phyloP scores from a whole-genome alignment of 2,888 invertebrate genomes.

The Drosophila acutilabella region DNA sequence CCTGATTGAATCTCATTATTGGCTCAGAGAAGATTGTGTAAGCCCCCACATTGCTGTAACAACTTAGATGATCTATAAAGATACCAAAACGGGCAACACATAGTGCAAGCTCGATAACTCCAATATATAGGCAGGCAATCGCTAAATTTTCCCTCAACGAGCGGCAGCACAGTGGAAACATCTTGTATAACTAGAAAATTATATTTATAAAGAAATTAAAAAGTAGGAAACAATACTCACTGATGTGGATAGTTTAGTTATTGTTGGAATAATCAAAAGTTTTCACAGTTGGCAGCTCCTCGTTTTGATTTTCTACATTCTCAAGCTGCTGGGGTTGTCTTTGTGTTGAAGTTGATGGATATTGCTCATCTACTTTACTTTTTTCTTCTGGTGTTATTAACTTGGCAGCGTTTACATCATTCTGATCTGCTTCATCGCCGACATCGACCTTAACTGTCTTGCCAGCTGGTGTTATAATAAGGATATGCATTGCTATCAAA shows the following conservation, averaged over 20 bases:
- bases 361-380: constrained; percentile 1
- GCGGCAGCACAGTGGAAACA: constrained; percentile 8
- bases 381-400: neutral
- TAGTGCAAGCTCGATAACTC: constrained; percentile 15
- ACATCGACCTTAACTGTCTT: constrained; percentile 51
- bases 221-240: too few relatives aligned
- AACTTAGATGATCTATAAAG: neutral
- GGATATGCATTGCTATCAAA: constrained; percentile 52
- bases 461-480: constrained; percentile 62
- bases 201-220: neutral
- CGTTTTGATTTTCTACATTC: neutral
- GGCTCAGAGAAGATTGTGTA: neutral
- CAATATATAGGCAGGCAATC: constrained; percentile 11
- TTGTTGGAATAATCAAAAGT: neutral
- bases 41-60: neutral
- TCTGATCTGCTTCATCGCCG: constrained; percentile 34
- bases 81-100: constrained; percentile 13
- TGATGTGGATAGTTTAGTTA: neutral
- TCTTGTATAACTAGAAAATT: neutral
- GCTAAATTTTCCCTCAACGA: neutral
- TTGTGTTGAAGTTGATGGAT: constrained; percentile 4
- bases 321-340: neutral
- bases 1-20: neutral
- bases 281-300: neutral
- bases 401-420: neutral